Evolutionary conservation across 2,113 vertebrate genomes (phyloP).

Genomic region (Leucosticte australis): DNA sequence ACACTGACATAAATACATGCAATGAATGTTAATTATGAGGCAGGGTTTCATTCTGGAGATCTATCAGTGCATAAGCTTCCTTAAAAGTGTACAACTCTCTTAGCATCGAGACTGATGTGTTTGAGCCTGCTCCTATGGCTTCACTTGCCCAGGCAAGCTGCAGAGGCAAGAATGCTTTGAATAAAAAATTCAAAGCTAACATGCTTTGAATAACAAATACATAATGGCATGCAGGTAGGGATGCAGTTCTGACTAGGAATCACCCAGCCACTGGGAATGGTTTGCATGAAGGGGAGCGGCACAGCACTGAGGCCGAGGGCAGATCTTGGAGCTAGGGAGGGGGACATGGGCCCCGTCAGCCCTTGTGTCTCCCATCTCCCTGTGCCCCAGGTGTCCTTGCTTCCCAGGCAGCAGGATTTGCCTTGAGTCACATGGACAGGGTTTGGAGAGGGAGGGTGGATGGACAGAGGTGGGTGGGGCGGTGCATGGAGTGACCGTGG

Average conservation of each 20-base stretch:
- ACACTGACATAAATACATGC: not conserved
- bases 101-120: not conserved
- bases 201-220: constrained; percentile 30
- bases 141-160: not conserved
- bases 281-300: not conserved
- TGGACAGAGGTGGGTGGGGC: not conserved
- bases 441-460: not conserved
- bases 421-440: not conserved
- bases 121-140: not conserved
- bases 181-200: constrained; percentile 11
- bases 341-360: fast-evolving
- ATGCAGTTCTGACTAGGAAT: not conserved
- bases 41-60: not conserved
- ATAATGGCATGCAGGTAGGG: not conserved
- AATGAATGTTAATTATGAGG: constrained; percentile 1
- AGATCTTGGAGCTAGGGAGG: not conserved
- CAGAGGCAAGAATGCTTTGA: constrained; percentile 21
- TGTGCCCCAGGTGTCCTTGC: not conserved
- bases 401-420: not conserved
- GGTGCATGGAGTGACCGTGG: fast-evolving
- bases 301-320: fast-evolving
- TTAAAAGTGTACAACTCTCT: not conserved
- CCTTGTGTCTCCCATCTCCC: fast-evolving
- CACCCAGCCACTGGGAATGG: not conserved
- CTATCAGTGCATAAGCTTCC: not conserved